Evolutionary conservation across 2,113 vertebrate genomes (phyloP).

Genomic region (human): GRCh38 chr3:197059001-197059500

Average conservation of each 20-base stretch:
- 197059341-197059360: background rate
- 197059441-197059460: constrained; percentile 16
- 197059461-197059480: background rate
- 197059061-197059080: too few relatives aligned
- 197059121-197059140: too few relatives aligned
- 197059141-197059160: too few relatives aligned
- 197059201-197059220: too few relatives aligned
- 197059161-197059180: too few relatives aligned
- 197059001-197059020: too few relatives aligned
- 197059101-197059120: too few relatives aligned
- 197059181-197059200: too few relatives aligned
- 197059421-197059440: background rate
- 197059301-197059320: background rate
- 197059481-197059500: background rate
- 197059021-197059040: too few relatives aligned
- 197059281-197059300: background rate
- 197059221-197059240: background rate
- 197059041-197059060: too few relatives aligned
- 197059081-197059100: too few relatives aligned
- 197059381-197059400: background rate
- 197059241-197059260: background rate
- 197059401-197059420: background rate
- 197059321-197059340: background rate
- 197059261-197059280: background rate
- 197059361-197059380: constrained; percentile 4